Percentiles rank a stretch among this genome's conserved stretches.
Evolutionary conservation across 2,888 invertebrate species (phyloP).

Genomic region (Troides oblongomaculatus): DNA sequence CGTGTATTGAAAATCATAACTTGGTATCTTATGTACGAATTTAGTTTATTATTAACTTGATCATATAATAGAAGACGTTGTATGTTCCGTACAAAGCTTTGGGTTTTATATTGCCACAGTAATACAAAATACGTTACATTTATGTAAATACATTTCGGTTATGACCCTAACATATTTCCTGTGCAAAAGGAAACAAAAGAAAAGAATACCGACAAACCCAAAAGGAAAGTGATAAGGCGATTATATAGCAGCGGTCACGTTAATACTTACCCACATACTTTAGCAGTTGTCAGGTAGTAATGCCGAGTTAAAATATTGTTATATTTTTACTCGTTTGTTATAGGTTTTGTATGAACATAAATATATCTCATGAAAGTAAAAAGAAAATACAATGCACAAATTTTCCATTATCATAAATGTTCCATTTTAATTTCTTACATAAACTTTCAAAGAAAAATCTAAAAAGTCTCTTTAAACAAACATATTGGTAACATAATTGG

Average conservation of each 20-base stretch:
- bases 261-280: slow-evolving; percentile 19
- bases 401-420: slow-evolving; percentile 6
- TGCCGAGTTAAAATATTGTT: not conserved
- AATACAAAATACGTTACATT: slow-evolving; percentile 6
- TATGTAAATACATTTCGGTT: slow-evolving; percentile 13
- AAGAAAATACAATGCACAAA: too few relatives aligned
- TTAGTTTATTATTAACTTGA: not conserved
- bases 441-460: not conserved
- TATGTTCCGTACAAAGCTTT: not conserved
- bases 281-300: slow-evolving; percentile 10
- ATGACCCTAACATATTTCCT: slow-evolving; percentile 16
- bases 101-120: not conserved
- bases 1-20: slow-evolving; percentile 14
- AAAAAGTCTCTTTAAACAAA: too few relatives aligned
- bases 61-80: not conserved
- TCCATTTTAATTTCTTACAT: slow-evolving; percentile 1
- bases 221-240: slow-evolving; percentile 26
- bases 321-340: not conserved
- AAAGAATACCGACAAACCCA: slow-evolving; percentile 15
- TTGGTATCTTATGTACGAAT: slow-evolving; percentile 10
- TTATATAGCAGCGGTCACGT: slow-evolving; percentile 17
- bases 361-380: too few relatives aligned
- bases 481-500: not conserved
- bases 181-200: slow-evolving; percentile 14
- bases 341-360: too few relatives aligned